phyloP scores from a whole-genome alignment of 2,888 invertebrate species.

The Temnothorax rugatulus region DNA sequence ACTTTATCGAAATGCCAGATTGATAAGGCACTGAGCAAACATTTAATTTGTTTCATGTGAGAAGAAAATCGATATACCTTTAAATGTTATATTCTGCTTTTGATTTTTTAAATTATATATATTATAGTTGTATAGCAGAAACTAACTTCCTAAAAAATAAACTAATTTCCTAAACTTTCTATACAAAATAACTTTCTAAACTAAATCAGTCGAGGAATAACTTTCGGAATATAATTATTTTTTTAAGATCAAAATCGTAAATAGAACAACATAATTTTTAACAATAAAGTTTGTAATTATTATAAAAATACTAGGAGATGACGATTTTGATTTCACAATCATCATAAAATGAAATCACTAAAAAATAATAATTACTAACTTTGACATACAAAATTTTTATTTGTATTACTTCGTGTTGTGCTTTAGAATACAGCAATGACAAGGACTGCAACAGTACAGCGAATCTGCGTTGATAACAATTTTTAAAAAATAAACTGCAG shows the following conservation, averaged over 20 bases:
- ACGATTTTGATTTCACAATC: not conserved
- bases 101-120: not conserved
- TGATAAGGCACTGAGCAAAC: conserved; percentile 3
- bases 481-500: not conserved
- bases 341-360: not conserved
- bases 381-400: not conserved
- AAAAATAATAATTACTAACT: not conserved
- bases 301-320: not conserved
- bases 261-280: not conserved
- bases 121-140: not conserved
- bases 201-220: not conserved
- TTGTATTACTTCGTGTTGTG: not conserved
- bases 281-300: not conserved
- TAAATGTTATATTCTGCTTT: not conserved
- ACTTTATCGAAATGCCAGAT: conserved; percentile 1
- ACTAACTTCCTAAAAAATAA: not conserved
- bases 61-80: not conserved
- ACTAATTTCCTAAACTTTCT: not conserved
- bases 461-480: not conserved
- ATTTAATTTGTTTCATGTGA: not conserved
- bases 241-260: not conserved
- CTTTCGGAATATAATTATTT: not conserved
- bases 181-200: not conserved
- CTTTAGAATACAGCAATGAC: not conserved
- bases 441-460: too few species aligned